These are phyloP conservation scores for Drepana falcataria DNA, from an alignment of 2,888 invertebrate genomes.

Conservation along the genomic window DNA sequence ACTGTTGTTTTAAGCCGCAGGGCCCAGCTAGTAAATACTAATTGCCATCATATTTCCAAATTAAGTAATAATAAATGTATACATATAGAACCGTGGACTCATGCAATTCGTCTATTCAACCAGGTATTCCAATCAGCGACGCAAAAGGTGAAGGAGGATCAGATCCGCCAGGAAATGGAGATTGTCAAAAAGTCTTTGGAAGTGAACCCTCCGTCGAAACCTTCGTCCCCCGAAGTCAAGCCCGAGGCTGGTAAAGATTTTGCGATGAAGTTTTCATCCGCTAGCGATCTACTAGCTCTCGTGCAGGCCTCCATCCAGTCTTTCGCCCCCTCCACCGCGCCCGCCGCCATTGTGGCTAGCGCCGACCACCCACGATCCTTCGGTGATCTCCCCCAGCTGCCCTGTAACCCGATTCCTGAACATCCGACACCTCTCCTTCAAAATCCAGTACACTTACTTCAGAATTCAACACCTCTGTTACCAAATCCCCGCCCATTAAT, in stretches of 20 bases:
- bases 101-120: conserved; percentile 9
- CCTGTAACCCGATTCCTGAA: neutral
- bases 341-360: conserved; percentile 39
- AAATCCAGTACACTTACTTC: neutral
- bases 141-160: conserved; percentile 83
- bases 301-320: conserved; percentile 62
- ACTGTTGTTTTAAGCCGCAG: no score
- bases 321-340: conserved; percentile 17
- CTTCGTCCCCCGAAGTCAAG: conserved; percentile 5
- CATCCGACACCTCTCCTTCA: conserved; percentile 10
- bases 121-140: conserved; percentile 85
- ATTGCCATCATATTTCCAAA: no score
- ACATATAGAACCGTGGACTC: no score
- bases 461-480: conserved; percentile 1
- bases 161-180: conserved; percentile 78
- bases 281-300: conserved; percentile 55
- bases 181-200: conserved; percentile 70
- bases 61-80: no score
- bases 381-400: conserved; percentile 46
- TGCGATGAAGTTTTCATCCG: conserved; percentile 45
- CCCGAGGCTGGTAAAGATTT: conserved; percentile 18
- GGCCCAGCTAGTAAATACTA: no score
- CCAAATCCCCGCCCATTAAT: neutral
- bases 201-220: conserved; percentile 15
- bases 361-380: conserved; percentile 55